Conservation (phyloP, 2,113 vertebrate genomes). For the Neofelis nebulosa region DNA sequence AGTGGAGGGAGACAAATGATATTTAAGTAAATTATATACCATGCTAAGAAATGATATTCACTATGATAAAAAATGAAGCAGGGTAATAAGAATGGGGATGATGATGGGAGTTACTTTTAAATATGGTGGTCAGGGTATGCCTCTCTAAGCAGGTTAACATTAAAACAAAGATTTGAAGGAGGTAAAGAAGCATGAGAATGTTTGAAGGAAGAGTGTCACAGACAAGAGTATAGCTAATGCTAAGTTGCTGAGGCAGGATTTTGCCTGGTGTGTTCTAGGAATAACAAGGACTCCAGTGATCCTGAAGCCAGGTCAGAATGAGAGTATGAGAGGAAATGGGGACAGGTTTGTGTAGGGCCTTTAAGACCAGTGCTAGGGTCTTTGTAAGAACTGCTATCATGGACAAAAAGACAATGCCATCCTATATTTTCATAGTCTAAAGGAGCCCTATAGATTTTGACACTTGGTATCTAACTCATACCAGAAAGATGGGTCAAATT, state of each 20-base stretch:
- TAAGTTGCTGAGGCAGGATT: not conserved
- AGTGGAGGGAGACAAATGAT: not conserved
- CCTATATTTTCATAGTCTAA: not conserved
- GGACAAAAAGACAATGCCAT: not conserved
- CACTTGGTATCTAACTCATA: not conserved
- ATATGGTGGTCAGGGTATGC: not conserved
- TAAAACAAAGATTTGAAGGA: not conserved
- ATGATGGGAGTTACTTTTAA: not conserved
- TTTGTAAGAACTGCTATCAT: not conserved
- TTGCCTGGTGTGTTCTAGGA: not conserved
- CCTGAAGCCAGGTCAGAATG: not conserved
- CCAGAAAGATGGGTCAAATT: not conserved
- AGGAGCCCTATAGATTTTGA: not conserved
- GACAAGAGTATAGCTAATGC: not conserved
- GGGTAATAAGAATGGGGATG: not conserved
- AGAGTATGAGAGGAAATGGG: not conserved
- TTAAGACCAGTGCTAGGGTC: not conserved
- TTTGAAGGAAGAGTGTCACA: not conserved
- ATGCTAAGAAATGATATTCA: not conserved
- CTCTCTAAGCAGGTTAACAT: not conserved
- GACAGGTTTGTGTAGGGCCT: not conserved
- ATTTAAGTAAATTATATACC: not conserved
- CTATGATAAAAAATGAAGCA: not conserved
- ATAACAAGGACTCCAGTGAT: not conserved
- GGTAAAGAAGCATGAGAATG: not conserved